Conservation (phyloP, 1,140 invertebrate species). For the Vollenhovia emeryi region DNA sequence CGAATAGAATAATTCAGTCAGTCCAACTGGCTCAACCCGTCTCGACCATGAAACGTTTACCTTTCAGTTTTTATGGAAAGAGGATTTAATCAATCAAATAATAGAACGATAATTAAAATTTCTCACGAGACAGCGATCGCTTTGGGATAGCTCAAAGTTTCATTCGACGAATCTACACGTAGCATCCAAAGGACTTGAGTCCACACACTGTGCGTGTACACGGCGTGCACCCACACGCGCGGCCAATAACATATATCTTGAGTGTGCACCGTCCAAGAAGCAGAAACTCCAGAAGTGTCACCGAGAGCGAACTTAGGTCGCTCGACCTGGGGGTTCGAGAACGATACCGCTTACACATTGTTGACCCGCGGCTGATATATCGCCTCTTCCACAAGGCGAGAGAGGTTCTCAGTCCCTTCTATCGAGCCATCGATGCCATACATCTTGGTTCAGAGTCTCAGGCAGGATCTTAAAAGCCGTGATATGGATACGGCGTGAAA, state of each 20-base stretch:
- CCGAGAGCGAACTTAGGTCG: conserved; percentile 81
- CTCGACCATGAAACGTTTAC: background rate
- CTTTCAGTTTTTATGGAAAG: background rate
- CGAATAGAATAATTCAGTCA: background rate
- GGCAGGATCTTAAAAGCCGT: conserved; percentile 37
- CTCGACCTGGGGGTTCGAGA: conserved; percentile 74
- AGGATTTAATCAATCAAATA: background rate
- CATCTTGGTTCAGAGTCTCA: conserved; percentile 36
- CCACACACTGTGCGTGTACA: conserved; percentile 52
- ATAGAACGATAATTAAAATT: conserved; percentile 30
- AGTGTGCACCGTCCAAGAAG: conserved; percentile 78
- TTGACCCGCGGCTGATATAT: conserved; percentile 83
- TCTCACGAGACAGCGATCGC: background rate
- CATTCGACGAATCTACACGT: conserved; percentile 66
- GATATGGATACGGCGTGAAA: conserved; percentile 47
- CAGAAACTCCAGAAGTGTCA: conserved; percentile 84
- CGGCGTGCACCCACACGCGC: conserved; percentile 58
- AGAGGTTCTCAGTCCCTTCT: conserved; percentile 77
- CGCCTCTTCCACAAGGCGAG: conserved; percentile 74
- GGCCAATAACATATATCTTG: conserved; percentile 77
- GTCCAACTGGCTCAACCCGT: background rate
- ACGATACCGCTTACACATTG: conserved; percentile 82
- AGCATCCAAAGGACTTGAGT: conserved; percentile 54
- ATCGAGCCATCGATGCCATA: conserved; percentile 63
- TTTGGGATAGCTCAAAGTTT: conserved; percentile 75